Conservation (phyloP, 2,797 vertebrate genomes). For the Scyliorhinus canicula region DNA sequence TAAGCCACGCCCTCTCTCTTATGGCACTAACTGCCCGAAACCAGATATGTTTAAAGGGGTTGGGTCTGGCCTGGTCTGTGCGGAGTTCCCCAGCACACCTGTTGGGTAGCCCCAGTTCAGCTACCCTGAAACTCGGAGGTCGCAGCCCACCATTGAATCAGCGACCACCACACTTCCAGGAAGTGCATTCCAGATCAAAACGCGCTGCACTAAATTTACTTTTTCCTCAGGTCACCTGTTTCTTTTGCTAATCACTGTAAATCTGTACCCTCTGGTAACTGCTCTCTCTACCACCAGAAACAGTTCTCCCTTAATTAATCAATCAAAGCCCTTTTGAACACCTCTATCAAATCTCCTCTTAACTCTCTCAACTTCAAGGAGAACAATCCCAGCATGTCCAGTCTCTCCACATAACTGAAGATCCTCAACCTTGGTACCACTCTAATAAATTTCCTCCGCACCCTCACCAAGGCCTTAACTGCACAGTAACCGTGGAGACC, state of each 20-base stretch:
- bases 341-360: neutral
- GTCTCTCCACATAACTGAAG: neutral
- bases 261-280: neutral
- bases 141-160: too few relatives aligned
- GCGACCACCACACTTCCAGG: too few relatives aligned
- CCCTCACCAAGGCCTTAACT: neutral
- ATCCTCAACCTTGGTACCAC: neutral
- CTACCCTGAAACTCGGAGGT: too few relatives aligned
- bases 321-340: neutral
- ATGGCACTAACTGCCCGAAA: too few relatives aligned
- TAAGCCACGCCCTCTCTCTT: too few relatives aligned
- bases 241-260: neutral
- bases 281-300: neutral
- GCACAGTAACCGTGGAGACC: neutral
- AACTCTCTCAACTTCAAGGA: too few relatives aligned
- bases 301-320: neutral
- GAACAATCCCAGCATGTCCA: too few relatives aligned
- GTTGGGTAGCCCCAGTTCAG: too few relatives aligned
- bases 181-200: neutral
- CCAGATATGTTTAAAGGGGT: too few relatives aligned
- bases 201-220: neutral
- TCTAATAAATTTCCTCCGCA: neutral
- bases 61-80: too few relatives aligned
- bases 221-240: neutral
- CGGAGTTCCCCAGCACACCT: too few relatives aligned